Percentiles rank a stretch among this genome's conserved stretches.
Conservation (phyloP, 2,113 vertebrate genomes). For the Camelus bactrianus region DNA sequence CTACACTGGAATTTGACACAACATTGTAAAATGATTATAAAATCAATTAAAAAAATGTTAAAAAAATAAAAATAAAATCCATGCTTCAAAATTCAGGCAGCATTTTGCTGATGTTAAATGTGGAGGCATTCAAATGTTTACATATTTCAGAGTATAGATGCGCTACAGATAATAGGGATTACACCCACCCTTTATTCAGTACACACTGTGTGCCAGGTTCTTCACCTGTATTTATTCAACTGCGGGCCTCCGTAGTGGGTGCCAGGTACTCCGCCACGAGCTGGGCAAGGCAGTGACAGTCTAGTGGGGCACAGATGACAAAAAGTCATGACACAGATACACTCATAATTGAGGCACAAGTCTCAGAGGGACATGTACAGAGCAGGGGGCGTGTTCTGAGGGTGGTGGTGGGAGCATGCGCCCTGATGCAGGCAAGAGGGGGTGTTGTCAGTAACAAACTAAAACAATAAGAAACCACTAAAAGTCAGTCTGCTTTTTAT, state of each 20-base stretch:
- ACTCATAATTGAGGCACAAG: not conserved
- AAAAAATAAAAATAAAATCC: not conserved
- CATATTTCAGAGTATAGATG: not conserved
- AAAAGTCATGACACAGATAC: not conserved
- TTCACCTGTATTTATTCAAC: not conserved
- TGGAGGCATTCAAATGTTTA: not conserved
- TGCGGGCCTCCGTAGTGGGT: not conserved
- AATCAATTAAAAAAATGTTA: too few species aligned
- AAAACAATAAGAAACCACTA: not conserved
- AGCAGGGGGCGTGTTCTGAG: not conserved
- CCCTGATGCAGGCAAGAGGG: not conserved
- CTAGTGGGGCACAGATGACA: accelerated
- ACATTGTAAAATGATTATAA: too few species aligned
- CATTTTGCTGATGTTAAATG: not conserved
- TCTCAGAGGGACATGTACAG: not conserved
- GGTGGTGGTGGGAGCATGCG: accelerated
- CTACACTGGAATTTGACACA: too few species aligned
- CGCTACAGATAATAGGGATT: not conserved
- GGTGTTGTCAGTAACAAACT: not conserved
- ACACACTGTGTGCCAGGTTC: not conserved
- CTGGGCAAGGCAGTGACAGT: not conserved
- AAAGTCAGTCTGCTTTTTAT: constrained; percentile 23
- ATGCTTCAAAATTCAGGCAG: not conserved
- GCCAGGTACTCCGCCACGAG: not conserved
- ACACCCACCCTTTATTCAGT: not conserved